Conservation (phyloP, 2,797 vertebrate species). For the Discoglossus pictus region DNA sequence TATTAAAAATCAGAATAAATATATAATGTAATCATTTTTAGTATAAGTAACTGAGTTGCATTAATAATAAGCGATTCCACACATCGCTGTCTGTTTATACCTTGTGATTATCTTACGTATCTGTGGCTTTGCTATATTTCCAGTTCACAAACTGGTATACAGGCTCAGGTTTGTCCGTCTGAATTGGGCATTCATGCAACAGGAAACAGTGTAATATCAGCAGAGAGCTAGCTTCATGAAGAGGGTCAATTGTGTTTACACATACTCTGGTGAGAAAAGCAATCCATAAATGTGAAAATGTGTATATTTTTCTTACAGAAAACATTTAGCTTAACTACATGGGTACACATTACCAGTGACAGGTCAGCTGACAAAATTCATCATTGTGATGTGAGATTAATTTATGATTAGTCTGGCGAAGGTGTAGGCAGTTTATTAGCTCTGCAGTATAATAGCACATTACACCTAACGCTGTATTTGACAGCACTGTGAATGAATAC, state of each 20-base stretch:
- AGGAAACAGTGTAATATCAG: constrained; percentile 41
- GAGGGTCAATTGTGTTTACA: constrained; percentile 43
- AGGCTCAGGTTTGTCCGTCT: constrained; percentile 53
- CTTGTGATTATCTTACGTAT: not conserved
- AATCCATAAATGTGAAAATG: constrained; percentile 39
- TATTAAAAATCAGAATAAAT: too few relatives aligned
- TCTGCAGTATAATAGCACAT: constrained; percentile 50
- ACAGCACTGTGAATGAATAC: constrained; percentile 46
- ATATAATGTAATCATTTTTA: too few relatives aligned
- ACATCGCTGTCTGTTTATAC: constrained; percentile 28
- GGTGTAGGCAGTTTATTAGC: constrained; percentile 48
- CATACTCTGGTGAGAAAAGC: constrained; percentile 49
- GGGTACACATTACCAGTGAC: constrained; percentile 50
- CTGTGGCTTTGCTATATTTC: constrained; percentile 36
- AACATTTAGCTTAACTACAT: constrained; percentile 52
- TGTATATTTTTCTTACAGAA: constrained; percentile 55
- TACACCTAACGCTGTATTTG: constrained; percentile 31
- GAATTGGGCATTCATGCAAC: constrained; percentile 54
- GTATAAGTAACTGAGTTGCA: too few relatives aligned
- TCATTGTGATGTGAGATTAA: constrained; percentile 50
- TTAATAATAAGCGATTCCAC: constrained; percentile 26
- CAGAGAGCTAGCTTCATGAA: constrained; percentile 60
- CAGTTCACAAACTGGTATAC: constrained; percentile 32
- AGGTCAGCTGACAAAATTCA: constrained; percentile 58
- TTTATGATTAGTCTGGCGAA: constrained; percentile 49